These are phyloP conservation scores for Alosa sapidissima DNA, from an alignment of 2,797 vertebrate species.

Conservation along the genomic window DNA sequence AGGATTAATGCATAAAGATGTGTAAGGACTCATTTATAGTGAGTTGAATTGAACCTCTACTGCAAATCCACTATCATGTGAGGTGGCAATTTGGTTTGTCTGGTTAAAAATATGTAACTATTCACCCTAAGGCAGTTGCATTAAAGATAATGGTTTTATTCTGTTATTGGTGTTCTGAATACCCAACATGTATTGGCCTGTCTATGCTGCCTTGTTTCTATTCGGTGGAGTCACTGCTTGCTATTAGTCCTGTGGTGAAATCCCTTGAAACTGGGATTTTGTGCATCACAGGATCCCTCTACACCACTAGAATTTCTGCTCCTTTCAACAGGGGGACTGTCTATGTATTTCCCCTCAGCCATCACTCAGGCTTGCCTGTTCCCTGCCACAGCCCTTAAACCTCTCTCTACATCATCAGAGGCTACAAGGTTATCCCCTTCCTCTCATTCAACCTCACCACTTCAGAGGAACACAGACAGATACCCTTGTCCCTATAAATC, in stretches of 20 bases:
- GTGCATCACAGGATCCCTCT: not conserved
- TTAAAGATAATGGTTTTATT: not conserved
- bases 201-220: not conserved
- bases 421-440: not conserved
- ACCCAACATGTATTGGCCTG: not conserved
- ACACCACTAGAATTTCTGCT: not conserved
- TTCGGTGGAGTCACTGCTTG: not conserved
- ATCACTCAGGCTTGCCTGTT: not conserved
- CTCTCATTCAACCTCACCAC: not conserved
- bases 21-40: not conserved
- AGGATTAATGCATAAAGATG: not conserved
- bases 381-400: not conserved
- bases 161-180: too few species aligned
- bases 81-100: not conserved
- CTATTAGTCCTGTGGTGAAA: not conserved
- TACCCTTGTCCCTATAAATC: not conserved
- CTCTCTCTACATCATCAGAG: not conserved
- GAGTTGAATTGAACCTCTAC: not conserved
- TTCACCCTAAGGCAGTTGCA: not conserved
- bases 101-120: not conserved
- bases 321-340: not conserved
- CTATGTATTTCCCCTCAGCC: not conserved
- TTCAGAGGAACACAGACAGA: not conserved
- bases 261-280: slow-evolving; percentile 11
- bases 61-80: not conserved